Conservation (phyloP, 2,797 vertebrate genomes). For the Syncerus caffer region DNA sequence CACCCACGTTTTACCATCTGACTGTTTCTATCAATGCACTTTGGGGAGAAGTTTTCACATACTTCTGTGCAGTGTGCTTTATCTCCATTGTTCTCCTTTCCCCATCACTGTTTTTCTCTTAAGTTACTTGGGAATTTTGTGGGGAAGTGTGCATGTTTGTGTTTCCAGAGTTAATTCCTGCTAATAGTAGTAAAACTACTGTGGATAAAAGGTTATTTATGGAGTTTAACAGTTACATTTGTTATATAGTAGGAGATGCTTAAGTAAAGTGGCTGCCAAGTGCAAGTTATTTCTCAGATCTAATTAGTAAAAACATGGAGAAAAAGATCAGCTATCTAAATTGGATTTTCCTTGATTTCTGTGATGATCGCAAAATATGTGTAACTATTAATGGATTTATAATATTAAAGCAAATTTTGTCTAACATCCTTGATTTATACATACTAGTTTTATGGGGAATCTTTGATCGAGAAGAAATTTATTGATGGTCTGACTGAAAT, state of each 20-base stretch:
- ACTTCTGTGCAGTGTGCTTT: not conserved
- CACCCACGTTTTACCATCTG: not conserved
- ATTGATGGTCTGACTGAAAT: not conserved
- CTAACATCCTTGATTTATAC: not conserved
- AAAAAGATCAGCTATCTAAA: not conserved
- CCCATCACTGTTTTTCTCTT: not conserved
- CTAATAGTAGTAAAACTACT: not conserved
- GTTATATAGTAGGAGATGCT: slow-evolving; percentile 4
- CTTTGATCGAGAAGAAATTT: slow-evolving; percentile 27
- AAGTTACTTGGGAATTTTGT: not conserved
- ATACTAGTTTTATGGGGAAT: not conserved
- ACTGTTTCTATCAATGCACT: not conserved
- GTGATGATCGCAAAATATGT: not conserved
- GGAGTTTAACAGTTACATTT: not conserved
- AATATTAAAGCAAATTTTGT: slow-evolving; percentile 7
- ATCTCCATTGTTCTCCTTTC: not conserved
- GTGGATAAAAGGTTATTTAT: not conserved
- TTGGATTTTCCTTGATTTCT: slow-evolving; percentile 20
- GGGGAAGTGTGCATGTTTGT: not conserved
- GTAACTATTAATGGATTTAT: not conserved
- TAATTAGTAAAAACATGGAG: not conserved
- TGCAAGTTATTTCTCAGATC: not conserved
- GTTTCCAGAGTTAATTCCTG: slow-evolving; percentile 41
- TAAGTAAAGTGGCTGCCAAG: not conserved
- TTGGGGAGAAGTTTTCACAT: not conserved